Base-by-base conservation (phyloP, 2,797 vertebrate species). In the Luscinia megarhynchos region DNA sequence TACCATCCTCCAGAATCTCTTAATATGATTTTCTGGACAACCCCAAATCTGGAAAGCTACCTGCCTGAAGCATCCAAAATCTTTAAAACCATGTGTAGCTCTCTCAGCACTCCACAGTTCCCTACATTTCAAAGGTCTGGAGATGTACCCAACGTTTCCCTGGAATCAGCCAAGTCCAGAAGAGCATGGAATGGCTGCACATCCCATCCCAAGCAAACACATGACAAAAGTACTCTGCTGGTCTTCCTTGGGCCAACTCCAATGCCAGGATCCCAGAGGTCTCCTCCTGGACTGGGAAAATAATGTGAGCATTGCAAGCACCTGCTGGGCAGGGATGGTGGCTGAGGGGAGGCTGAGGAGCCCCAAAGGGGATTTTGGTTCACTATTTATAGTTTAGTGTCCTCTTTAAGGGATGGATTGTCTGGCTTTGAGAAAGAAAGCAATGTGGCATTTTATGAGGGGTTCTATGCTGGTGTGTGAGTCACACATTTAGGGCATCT, bases 401-500 rank as follows among this genome's bases (percentile, higher is more conserved):
- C 80, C 32, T 62, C 27, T 74, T 81, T 22, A 83, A 54, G 20
- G n/a, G 51, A 34, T 48, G 20, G 40, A 55, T 41, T 45, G 20
- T 45, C 41, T 87, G 68, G 69, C 46, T 87, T 74, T 32, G 34
- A 72, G 64, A 78, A 81, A 75, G 20, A n/a, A 73, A 61, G 16
- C 18, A 50, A 18, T 7, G 12, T 59, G 87, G n/a, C 24, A 29
- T 77, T 89, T 87, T 58, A 61, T 0, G 9, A 92, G 22, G 50
- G 4, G 10, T 54, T 59, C 22, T 59, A 3, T 32, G 67, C 18
- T 43, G 45, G 20, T 58, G 10, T 3, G 20, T 15, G 57, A 55
- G 43, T 79, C 54, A n/a, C 24, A 17, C 0, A 0, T 50, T 73
- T 59, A 51, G 34, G 15, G 38, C 12, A 57, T 19, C n/a, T 48